Base-by-base conservation (phyloP, 2,113 vertebrate species). In the Brienomyrus longianalis region DNA sequence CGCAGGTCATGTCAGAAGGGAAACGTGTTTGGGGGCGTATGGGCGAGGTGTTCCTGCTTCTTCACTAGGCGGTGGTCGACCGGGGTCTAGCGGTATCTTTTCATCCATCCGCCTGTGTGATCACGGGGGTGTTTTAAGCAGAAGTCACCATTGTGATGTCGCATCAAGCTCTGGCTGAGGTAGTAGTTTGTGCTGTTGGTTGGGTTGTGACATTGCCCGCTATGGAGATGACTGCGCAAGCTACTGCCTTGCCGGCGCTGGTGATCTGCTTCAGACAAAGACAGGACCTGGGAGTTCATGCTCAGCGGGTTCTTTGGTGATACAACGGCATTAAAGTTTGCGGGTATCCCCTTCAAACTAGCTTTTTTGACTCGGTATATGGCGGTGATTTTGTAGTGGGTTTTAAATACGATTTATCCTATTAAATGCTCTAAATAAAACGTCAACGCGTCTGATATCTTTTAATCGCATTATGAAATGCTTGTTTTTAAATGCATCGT, bases 181-280 rank as follows among this genome's bases (percentile, higher is more conserved):
- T 99, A 99, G 98, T 99, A 99, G 98, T 99, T 99, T 99, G 98
- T 99, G 98, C 98, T 99, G 98, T 99, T 99, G 96, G 96, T 97
- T 96, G 98, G 98, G 98, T 95, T 97, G 96, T 97, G 96, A 97
- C 96, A 97, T 95, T 97, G 96, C 98, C 98, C 97, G 96, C 96
- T 97, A 96, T 98, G 98, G 98, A 99, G 98, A 97, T 99, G 98
- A 99, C 98, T 99, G 98, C 98, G 98, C 98, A 99, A 99, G 97
- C 98, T 99, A 99, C 98, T 99, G 98, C 98, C 98, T 99, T 99
- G 97, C 98, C 95, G 97, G 98, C 97, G 97, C 97, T 96, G 97
- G 98, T 95, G 96, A 96, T 93, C 92, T 91, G 95, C 97, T 94
- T 94, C 98, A 89, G 92, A 84, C 31, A 50, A 52, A 31, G 27